Evolutionary conservation across 2,113 vertebrate species (phyloP), one percentile per base, ranked within the genome.

Genomic region (Dicrurus megarhynchus): DNA sequence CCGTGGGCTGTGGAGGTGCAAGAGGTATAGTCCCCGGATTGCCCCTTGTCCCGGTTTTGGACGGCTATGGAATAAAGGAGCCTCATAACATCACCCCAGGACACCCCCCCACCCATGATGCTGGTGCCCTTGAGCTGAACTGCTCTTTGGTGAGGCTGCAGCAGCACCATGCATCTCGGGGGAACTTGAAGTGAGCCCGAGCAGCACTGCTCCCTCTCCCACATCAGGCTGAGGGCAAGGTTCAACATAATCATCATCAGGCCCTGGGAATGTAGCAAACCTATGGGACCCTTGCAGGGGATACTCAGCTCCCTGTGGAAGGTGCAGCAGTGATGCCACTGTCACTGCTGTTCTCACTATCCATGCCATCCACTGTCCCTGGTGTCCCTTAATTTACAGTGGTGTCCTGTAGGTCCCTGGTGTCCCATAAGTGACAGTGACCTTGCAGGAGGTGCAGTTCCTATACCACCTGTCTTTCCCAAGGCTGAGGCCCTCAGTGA

Each of bases 101-200:
- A n/a, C n/a, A n/a, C n/a, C n/a, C n/a, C 13, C 9, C 9, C 24
- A 30, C 6, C 24, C 6, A 9, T 50, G 32, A 18, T 80, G 30
- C 30, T 64, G 42, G 9, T 49, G 42, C 9, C 17, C 11, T 42
- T 64, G 57, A 22, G 28, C 6, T 10, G 47, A n/a, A 47, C 19
- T 64, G 35, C 16, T 61, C 39, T 61, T 42, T 9, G 27, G 8
- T 0, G 0, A 80, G 42, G 24, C 42, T 73, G 35, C 32, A 56
- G 76, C 32, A 35, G 42, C 18, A 7, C 32, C 11, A 15, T 0
- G 0, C 23, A 11, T 30, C 55, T 28, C 46, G 12, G 18, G 14
- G 39, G 6, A 52, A 8, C 63, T 53, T 0, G 0, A 37, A 17
- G 49, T 55, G 24, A 56, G 21, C 26, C 57, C 1, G 0, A 50